Base-by-base conservation (phyloP, 1,140 invertebrate genomes). In the Drosophila tsacasi region DNA sequence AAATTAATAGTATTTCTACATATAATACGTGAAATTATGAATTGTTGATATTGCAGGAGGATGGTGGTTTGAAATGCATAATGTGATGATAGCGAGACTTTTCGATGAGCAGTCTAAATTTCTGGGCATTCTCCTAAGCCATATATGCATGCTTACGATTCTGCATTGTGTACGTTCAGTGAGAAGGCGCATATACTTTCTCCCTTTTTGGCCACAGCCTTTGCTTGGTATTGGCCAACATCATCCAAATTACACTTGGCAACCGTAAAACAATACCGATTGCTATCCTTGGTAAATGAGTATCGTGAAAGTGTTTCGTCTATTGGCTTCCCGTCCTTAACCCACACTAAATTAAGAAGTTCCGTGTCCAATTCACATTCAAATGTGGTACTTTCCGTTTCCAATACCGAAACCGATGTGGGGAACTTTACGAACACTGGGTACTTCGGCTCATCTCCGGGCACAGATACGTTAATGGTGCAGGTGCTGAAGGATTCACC, bases 401-500 rank as follows among this genome's bases (percentile, higher is more conserved):
- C 96, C 76, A 95, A 95, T 69, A 98, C 95, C 74, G 97, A 98
- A 92, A 95, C 95, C 74, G 98, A 99, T 83, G 95, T 94, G 67
- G 98, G 98, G 96, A 98, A 99, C 94, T 95, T 96, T 93, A 95
- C 95, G 94, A 98, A 98, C 87, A 96, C 95, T 81, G 97, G 97
- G 91, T 95, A 95, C 91, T 96, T 96, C 25, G 95, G 94, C 90
- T 97, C 95, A 94, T 99, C 98, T 72, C 97, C 97, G 44, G 97
- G 97, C 82, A 98, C 97, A 71, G 95, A 91, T 57, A 98, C 97
- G 85, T 96, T 95, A 63, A 98, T 94, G 75, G 97, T 96, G 93
- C 97, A 98, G 82, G 97, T 97, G 92, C 97, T 98, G 94, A 98
- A 98, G 60, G 97, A 97, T 94, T 99, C 98, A 67, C 98, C 98